Base-by-base conservation (phyloP, 1,140 invertebrate genomes). In the Trichonephila clavipes region DNA sequence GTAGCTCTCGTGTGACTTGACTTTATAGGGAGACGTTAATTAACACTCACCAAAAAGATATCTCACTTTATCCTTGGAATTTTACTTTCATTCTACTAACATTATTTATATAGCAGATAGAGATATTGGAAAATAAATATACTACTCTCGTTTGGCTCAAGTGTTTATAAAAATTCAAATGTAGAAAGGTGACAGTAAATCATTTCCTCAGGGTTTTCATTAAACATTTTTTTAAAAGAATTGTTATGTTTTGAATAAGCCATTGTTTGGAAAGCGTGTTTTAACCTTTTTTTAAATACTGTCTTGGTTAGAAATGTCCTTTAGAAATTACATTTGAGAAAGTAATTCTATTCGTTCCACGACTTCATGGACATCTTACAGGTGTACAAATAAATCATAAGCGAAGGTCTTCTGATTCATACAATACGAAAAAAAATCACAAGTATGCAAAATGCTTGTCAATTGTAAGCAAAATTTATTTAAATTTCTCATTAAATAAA, bases 311-410 rank as follows among this genome's bases (percentile, higher is more conserved):
- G 21, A 24, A 19, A 21, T 24, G 66, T 2, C 28, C 72, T 77
- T 77, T 16, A 40, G 18, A 77, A 77, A 40, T 40, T 18, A 18
- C 28, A 19, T 77, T 77, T 40, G 28, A 10, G 28, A 34, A 40
- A 40, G 34, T 77, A 19, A 77, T 77, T 34, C 24, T 14, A 77
- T 77, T 77, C 34, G 72, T 77, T 77, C 72, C 16, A 40, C 1
- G 24, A 34, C 34, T 77, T 77, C 72, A 77, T 19, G 72, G 72
- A 34, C 72, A 24, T 72, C 14, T 72, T 5, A 14, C 10, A 77
- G 10, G 34, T 77, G 69, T 24, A 72, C 64, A 72, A 40, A 72
- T 72, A 72, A 72, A 77, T 77, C 72, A 28, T 40, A 77, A 77
- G 34, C 12, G 72, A 77, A 77, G 72, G 72, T 77, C 28, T 77